Base-by-base conservation (phyloP, 2,113 vertebrate species). In the Phodopus roborovskii region DNA sequence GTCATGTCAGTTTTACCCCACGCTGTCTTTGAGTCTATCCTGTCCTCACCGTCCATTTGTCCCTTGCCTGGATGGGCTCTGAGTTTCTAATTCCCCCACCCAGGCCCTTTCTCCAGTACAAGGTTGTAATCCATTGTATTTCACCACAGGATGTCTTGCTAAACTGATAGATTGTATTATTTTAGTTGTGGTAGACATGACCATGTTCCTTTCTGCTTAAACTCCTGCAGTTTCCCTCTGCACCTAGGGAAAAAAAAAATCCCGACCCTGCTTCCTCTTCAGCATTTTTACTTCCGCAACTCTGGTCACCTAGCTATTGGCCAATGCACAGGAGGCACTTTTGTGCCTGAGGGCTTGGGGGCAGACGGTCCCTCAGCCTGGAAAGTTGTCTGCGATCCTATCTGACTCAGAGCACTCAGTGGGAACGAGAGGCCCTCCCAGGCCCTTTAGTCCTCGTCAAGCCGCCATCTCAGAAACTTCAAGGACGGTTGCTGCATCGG, bases 231-330 rank as follows among this genome's bases (percentile, higher is more conserved):
- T 89, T 93, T 85, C n/a, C 20, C 42, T 66, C 16, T 64, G 39
- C 3, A 48, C 28, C 53, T 28, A 91, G 2, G 17, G 83, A 92
- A 60, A 87, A 26, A 83, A 94, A 70, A 91, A 90, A 94, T 84
- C 68, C n/a, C 36, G 89, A 3, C 28, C 20, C 71, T 62, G 79
- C 90, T 92, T 91, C 92, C 50, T 64, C 85, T 48, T 97, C 58
- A 50, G 20, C 45, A 13, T 74, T 96, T 79, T 93, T 75, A 81
- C 82, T 95, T 97, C 42, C n/a, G 82, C 33, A 3, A 24, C 39
- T 11, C n/a, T 45, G 53, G 10, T 58, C 94, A 84, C 78, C 74
- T 74, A 73, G 48, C 56, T 89, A 24, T 53, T 88, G 58, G 33
- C 36, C 30, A 82, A 48, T 8, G 68, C 60, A 50, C 22, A 62